A percentile compares a stretch with the other conserved stretches of the same genome.
Conservation (phyloP, 2,888 invertebrate genomes). For the Entomobrya multifasciata region DNA sequence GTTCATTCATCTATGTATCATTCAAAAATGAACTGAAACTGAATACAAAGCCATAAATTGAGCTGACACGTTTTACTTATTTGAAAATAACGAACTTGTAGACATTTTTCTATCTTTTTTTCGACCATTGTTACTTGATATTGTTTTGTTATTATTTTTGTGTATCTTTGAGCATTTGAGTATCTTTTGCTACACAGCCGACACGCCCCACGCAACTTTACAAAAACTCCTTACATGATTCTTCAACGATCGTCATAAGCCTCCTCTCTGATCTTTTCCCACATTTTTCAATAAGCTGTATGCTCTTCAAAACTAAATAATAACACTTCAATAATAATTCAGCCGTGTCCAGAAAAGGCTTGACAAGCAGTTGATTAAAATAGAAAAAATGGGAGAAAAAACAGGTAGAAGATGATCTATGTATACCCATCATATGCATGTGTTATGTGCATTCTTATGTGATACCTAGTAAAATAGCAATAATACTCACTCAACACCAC, state of each 20-base stretch:
- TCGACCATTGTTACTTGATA: too few relatives aligned
- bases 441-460: too few relatives aligned
- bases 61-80: slow-evolving; percentile 50
- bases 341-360: slow-evolving; percentile 64
- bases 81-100: slow-evolving; percentile 45
- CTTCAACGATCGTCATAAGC: background rate
- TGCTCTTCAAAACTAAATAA: background rate
- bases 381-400: slow-evolving; percentile 39
- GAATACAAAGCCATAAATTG: slow-evolving; percentile 57
- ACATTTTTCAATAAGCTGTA: slow-evolving; percentile 15
- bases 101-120: slow-evolving; percentile 8
- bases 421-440: background rate
- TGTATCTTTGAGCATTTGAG: background rate
- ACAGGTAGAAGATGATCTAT: slow-evolving; percentile 10
- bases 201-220: slow-evolving; percentile 29
- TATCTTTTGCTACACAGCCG: background rate
- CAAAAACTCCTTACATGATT: slow-evolving; percentile 1
- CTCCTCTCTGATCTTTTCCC: slow-evolving; percentile 4
- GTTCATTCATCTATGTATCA: slow-evolving; percentile 58
- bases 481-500: too few relatives aligned
- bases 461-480: too few relatives aligned
- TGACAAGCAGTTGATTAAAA: slow-evolving; percentile 68
- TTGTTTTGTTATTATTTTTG: background rate
- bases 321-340: slow-evolving; percentile 42
- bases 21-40: background rate